A percentile compares a stretch with the other conserved stretches of the same genome.
Conservation (phyloP, 2,797 vertebrate species). For the Scolopax bukidnonensis region DNA sequence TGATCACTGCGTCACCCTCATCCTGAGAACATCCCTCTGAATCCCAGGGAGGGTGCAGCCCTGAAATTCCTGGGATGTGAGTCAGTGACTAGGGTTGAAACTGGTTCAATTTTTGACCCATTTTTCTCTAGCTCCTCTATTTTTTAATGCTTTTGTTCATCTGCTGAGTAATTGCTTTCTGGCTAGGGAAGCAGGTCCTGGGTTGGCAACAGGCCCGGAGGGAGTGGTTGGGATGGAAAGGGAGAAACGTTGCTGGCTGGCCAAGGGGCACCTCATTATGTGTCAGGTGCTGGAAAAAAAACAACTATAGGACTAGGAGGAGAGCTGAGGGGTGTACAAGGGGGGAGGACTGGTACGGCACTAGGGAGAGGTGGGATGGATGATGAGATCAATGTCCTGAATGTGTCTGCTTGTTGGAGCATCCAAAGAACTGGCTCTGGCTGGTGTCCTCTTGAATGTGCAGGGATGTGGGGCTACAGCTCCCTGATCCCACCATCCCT, state of each 20-base stretch:
- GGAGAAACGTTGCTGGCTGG: background rate
- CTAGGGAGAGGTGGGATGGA: background rate
- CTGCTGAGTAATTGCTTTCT: background rate
- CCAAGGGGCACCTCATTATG: no score
- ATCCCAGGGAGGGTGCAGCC: background rate
- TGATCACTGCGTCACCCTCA: background rate
- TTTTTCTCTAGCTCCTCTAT: background rate
- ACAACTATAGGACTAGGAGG: background rate
- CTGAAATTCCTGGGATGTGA: background rate
- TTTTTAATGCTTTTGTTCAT: background rate
- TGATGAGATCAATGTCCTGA: background rate
- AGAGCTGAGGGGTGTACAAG: background rate
- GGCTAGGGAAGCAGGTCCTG: background rate
- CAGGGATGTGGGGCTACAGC: background rate
- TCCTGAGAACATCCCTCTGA: background rate
- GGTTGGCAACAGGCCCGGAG: fast-evolving
- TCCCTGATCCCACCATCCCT: background rate
- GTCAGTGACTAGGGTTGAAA: background rate
- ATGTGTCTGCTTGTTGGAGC: background rate
- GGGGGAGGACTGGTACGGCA: background rate
- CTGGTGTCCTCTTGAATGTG: fast-evolving
- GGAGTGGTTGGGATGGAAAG: background rate
- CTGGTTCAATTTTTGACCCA: background rate
- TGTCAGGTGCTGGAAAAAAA: background rate
- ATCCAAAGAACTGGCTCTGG: background rate